Conservation (phyloP, 1,140 invertebrate genomes). For the Achatina immaculata region DNA sequence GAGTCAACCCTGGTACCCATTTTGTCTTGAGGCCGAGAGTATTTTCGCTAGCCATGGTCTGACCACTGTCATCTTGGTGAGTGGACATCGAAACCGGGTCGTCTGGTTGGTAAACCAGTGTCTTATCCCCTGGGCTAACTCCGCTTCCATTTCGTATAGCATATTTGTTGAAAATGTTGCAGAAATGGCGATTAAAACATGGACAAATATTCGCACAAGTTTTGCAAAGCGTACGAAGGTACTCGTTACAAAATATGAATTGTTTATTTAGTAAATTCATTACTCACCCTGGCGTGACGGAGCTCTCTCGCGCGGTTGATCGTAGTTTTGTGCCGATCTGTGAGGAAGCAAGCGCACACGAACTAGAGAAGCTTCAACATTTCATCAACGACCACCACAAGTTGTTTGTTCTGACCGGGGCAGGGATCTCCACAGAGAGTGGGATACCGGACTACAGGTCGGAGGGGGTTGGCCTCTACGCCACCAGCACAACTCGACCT, state of each 20-base stretch:
- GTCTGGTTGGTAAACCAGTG: too few relatives aligned
- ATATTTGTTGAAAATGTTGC: too few relatives aligned
- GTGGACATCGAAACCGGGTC: too few relatives aligned
- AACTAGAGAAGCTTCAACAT: constrained; percentile 77
- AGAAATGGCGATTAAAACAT: too few relatives aligned
- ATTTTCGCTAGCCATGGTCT: too few relatives aligned
- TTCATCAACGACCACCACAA: constrained; percentile 75
- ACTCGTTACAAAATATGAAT: neutral
- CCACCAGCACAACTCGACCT: constrained; percentile 84
- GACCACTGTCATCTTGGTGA: too few relatives aligned
- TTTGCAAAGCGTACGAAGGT: neutral
- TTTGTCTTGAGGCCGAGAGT: too few relatives aligned
- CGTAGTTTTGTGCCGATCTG: constrained; percentile 51
- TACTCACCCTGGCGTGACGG: neutral
- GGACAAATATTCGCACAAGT: neutral
- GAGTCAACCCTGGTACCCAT: too few relatives aligned
- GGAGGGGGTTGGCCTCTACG: constrained; percentile 91
- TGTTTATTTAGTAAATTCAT: neutral
- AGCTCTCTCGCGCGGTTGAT: neutral
- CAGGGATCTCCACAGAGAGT: constrained; percentile 94
- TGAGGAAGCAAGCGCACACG: constrained; percentile 70
- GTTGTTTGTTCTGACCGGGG: constrained; percentile 85
- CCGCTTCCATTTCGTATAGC: too few relatives aligned
- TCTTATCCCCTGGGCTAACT: too few relatives aligned
- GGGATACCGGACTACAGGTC: constrained; percentile 95